A percentile compares a stretch with the other conserved stretches of the same genome.
These are phyloP conservation scores for Papilio helenus DNA, from an alignment of 1,140 invertebrate species.

Conservation along the genomic window DNA sequence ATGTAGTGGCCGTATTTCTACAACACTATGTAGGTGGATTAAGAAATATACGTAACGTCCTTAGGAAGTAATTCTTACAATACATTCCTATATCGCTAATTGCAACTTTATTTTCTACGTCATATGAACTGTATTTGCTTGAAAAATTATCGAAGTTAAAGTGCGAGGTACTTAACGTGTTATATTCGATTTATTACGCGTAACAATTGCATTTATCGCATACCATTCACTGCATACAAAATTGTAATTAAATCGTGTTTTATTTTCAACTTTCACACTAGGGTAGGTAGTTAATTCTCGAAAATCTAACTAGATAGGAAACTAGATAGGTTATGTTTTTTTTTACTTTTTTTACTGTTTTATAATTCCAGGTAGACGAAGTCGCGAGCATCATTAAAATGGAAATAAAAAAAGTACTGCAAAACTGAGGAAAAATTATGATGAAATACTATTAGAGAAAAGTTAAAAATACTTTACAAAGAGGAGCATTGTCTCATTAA, in stretches of 20 bases:
- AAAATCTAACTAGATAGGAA: too few species aligned
- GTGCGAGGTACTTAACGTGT: neutral
- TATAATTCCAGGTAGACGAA: too few species aligned
- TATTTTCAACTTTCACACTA: neutral
- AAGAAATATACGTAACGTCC: slow-evolving; percentile 8
- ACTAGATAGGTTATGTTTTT: too few species aligned
- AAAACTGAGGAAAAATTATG: too few species aligned
- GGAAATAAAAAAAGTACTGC: too few species aligned
- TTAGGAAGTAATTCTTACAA: neutral
- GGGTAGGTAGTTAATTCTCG: neutral
- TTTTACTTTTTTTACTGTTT: too few species aligned
- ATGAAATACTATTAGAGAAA: too few species aligned
- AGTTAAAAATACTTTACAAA: neutral
- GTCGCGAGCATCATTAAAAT: too few species aligned
- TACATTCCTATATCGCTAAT: neutral
- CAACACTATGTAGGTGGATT: neutral
- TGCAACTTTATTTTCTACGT: neutral
- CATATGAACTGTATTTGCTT: neutral
- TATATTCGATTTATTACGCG: slow-evolving; percentile 11
- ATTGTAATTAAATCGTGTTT: slow-evolving; percentile 5
- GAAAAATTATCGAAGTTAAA: neutral
- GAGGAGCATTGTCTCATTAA: neutral
- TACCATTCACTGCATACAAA: slow-evolving; percentile 2
- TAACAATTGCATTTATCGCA: slow-evolving; percentile 22
- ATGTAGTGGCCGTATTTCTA: slow-evolving; percentile 1